Percentiles rank a stretch among this genome's conserved stretches.
These are phyloP conservation scores for Halyomorpha halys DNA, from an alignment of 1,140 invertebrate species.

Conservation along the genomic window DNA sequence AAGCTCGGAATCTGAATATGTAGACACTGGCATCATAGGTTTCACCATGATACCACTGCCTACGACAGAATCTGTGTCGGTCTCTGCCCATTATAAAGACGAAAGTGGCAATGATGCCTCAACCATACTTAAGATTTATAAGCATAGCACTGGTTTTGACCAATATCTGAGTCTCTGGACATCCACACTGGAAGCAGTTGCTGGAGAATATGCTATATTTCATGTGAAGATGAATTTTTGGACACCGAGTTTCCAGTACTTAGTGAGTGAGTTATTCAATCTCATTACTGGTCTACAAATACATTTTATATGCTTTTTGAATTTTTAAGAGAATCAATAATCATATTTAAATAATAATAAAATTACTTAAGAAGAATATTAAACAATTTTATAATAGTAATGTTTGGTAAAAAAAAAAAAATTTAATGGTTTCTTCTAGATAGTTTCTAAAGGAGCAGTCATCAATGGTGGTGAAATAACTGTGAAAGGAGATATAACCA, in stretches of 20 bases:
- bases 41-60: conserved; percentile 35
- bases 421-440: neutral
- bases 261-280: conserved; percentile 36
- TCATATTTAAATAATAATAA: no score
- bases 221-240: conserved; percentile 40
- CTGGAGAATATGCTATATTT: conserved; percentile 41
- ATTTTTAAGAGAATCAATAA: no score
- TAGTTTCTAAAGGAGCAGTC: conserved; percentile 39
- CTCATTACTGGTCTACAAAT: no score
- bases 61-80: conserved; percentile 31
- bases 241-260: conserved; percentile 38
- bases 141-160: conserved; percentile 9
- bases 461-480: conserved; percentile 33
- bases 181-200: conserved; percentile 33
- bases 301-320: no score
- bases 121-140: conserved; percentile 32
- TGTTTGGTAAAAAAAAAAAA: neutral
- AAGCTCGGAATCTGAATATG: neutral
- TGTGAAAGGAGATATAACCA: conserved; percentile 32
- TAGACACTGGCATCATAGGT: conserved; percentile 29
- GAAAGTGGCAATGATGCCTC: conserved; percentile 31
- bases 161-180: conserved; percentile 37
- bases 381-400: neutral
- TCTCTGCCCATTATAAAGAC: conserved; percentile 36
- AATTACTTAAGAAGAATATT: no score